These are phyloP conservation scores for Drosophila kambysellisi DNA, from an alignment of 2,888 invertebrate species.

Conservation along the genomic window DNA sequence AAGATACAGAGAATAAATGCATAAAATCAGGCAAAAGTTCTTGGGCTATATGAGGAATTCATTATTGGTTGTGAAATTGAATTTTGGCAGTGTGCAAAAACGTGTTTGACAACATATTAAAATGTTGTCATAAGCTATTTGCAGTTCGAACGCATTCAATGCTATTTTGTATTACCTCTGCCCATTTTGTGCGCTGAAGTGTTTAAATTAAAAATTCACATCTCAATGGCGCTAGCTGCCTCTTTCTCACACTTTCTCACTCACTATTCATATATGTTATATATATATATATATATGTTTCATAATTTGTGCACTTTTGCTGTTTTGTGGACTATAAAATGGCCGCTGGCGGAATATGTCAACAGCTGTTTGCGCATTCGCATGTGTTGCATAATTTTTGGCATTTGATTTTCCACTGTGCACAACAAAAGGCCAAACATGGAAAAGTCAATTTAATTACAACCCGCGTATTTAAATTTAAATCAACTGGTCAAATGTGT, in stretches of 20 bases:
- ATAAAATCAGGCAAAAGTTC: constrained; percentile 23
- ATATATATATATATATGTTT: not conserved
- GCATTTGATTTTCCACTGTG: constrained; percentile 29
- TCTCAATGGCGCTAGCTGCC: constrained; percentile 50
- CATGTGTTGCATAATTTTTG: constrained; percentile 67
- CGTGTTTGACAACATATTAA: constrained; percentile 74
- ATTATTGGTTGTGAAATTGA: constrained; percentile 67
- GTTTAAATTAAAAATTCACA: constrained; percentile 71
- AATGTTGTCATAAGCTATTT: constrained; percentile 70
- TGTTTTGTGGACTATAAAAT: constrained; percentile 54
- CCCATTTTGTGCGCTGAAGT: constrained; percentile 48
- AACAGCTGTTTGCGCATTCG: constrained; percentile 62
- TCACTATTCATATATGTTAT: not conserved
- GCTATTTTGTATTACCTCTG: not conserved
- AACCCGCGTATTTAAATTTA: constrained; percentile 64
- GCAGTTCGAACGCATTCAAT: not conserved
- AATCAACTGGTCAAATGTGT: constrained; percentile 48
- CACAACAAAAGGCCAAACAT: constrained; percentile 24
- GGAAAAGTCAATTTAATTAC: constrained; percentile 74
- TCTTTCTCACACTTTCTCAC: not conserved
- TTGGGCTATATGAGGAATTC: constrained; percentile 42
- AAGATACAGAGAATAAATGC: constrained; percentile 43
- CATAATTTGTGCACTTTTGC: constrained; percentile 42
- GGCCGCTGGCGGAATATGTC: constrained; percentile 64
- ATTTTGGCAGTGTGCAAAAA: constrained; percentile 62